phyloP scores from a whole-genome alignment of 2,797 vertebrate genomes.

The Pipistrellus pipistrellus region DNA sequence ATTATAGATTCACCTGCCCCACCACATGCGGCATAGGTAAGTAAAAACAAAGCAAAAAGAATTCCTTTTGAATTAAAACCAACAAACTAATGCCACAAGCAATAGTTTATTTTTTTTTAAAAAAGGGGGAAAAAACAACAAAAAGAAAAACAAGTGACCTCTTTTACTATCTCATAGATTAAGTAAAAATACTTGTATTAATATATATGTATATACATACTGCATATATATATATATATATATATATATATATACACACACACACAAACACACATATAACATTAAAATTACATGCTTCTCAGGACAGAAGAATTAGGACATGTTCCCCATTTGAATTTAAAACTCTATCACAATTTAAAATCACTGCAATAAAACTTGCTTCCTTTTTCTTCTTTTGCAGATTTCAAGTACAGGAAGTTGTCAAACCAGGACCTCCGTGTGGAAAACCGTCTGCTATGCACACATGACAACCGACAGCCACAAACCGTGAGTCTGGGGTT shows the following conservation, averaged over 20 bases:
- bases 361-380: constrained; percentile 85
- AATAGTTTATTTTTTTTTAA: constrained; percentile 86
- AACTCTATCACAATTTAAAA: constrained; percentile 83
- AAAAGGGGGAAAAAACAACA: constrained; percentile 46
- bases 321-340: constrained; percentile 86
- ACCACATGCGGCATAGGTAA: fast-evolving
- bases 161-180: constrained; percentile 92
- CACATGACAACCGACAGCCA: constrained; percentile 83
- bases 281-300: constrained; percentile 90
- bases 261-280: constrained; percentile 84
- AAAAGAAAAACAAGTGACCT: constrained; percentile 79
- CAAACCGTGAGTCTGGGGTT: constrained; percentile 78
- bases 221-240: constrained; percentile 92
- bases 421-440: constrained; percentile 85
- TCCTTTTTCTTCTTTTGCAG: constrained; percentile 82
- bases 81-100: constrained; percentile 86
- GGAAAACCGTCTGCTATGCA: constrained; percentile 85
- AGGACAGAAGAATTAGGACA: constrained; percentile 84
- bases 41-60: background rate
- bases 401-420: constrained; percentile 89
- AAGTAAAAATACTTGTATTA: constrained; percentile 92
- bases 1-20: background rate
- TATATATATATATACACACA: background rate
- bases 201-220: constrained; percentile 90
- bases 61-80: constrained; percentile 57